Conservation (phyloP, 2,888 invertebrate species). For the Leptinotarsa haldemani region DNA sequence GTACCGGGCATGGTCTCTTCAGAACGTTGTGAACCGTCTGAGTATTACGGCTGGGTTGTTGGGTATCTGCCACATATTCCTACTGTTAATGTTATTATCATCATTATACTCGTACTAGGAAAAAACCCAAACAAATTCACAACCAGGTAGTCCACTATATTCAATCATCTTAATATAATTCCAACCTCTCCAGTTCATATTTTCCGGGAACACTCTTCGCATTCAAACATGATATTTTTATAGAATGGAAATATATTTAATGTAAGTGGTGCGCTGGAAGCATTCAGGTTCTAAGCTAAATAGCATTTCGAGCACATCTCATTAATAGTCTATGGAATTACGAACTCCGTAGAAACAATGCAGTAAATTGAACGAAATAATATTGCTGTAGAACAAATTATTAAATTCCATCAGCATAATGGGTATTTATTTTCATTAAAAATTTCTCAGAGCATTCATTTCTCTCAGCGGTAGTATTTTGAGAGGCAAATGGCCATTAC, state of each 20-base stretch:
- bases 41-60: too few relatives aligned
- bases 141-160: too few relatives aligned
- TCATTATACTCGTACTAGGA: too few relatives aligned
- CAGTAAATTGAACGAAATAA: constrained; percentile 3
- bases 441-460: not conserved
- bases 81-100: too few relatives aligned
- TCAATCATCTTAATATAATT: not conserved
- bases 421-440: not conserved
- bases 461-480: not conserved
- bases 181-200: not conserved
- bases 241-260: constrained; percentile 9
- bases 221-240: not conserved
- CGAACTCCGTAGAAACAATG: not conserved
- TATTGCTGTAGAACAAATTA: constrained; percentile 10
- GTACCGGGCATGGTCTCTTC: too few relatives aligned
- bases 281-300: constrained; percentile 10
- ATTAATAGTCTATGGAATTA: constrained; percentile 12
- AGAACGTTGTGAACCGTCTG: too few relatives aligned
- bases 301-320: constrained; percentile 6
- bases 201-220: not conserved
- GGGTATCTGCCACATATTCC: too few relatives aligned
- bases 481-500: not conserved
- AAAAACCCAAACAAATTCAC: too few relatives aligned
- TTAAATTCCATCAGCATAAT: constrained; percentile 12
- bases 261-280: not conserved